These are phyloP conservation scores for Melanostoma mellinum DNA, from an alignment of 2,888 invertebrate species.

Conservation along the genomic window DNA sequence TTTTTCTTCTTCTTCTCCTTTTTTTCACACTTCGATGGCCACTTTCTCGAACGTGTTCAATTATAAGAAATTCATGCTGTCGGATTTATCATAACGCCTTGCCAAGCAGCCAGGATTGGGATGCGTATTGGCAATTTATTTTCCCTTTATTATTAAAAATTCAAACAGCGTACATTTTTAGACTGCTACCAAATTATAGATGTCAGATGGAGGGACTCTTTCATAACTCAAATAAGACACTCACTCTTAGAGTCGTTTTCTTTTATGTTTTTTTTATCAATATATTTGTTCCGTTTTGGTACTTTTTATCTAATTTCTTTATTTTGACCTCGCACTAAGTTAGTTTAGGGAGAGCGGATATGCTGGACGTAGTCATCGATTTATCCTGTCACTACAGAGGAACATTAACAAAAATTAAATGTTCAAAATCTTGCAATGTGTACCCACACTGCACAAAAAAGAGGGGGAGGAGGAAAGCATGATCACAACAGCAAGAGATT, in stretches of 20 bases:
- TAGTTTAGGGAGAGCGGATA: constrained; percentile 2
- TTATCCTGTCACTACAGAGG: constrained; percentile 23
- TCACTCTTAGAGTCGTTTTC: neutral
- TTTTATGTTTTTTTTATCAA: neutral
- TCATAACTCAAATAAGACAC: constrained; percentile 34
- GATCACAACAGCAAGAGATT: constrained; percentile 43
- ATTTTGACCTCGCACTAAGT: constrained; percentile 35
- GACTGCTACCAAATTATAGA: constrained; percentile 3
- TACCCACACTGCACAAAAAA: neutral
- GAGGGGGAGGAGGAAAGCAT: constrained; percentile 2
- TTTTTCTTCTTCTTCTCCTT: constrained; percentile 19
- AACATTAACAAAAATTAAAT: neutral
- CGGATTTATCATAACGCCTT: constrained; percentile 33
- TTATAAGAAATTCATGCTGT: constrained; percentile 62
- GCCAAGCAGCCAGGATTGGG: neutral
- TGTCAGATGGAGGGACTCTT: constrained; percentile 12
- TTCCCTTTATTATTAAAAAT: constrained; percentile 24
- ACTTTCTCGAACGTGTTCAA: constrained; percentile 54
- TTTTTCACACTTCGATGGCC: constrained; percentile 15
- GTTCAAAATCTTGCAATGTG: too few species aligned
- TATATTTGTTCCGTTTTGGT: too few species aligned
- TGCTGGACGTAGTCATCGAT: constrained; percentile 9
- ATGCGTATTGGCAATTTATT: constrained; percentile 37
- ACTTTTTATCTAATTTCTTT: constrained; percentile 44
- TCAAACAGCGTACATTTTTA: constrained; percentile 29